These are phyloP conservation scores for Heloderma charlesbogerti DNA, from an alignment of 2,113 vertebrate species.

Conservation along the genomic window DNA sequence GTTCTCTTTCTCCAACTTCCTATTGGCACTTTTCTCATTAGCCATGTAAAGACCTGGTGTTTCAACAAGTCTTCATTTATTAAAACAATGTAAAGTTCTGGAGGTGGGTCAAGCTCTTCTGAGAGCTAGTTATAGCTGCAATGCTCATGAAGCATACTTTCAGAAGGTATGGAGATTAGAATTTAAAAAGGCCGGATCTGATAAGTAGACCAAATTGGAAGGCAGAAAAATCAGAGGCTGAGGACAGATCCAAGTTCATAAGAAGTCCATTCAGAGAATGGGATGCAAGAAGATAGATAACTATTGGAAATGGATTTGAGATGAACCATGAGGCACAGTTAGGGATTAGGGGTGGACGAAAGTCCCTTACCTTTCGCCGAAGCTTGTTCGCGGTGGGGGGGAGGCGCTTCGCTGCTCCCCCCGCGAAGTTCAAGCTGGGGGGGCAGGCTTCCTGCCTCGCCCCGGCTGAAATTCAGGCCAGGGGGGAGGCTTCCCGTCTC, in stretches of 20 bases:
- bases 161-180: background rate
- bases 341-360: no score
- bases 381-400: no score
- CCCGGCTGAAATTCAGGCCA: no score
- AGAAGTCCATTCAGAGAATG: background rate
- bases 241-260: background rate
- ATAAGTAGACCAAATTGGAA: background rate
- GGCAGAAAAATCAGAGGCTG: background rate
- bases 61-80: background rate
- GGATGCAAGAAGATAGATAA: background rate
- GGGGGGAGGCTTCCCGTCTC: no score
- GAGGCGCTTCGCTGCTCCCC: no score
- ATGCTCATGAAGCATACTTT: background rate
- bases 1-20: slow-evolving; percentile 9
- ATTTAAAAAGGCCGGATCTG: background rate
- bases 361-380: no score
- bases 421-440: no score
- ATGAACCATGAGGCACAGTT: background rate
- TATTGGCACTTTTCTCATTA: slow-evolving; percentile 28
- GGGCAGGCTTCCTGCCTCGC: no score
- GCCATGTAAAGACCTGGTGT: background rate
- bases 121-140: background rate
- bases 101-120: background rate
- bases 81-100: background rate
- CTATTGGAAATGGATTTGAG: background rate